Conservation (phyloP, 2,797 vertebrate genomes). For the Hydrophis major region DNA sequence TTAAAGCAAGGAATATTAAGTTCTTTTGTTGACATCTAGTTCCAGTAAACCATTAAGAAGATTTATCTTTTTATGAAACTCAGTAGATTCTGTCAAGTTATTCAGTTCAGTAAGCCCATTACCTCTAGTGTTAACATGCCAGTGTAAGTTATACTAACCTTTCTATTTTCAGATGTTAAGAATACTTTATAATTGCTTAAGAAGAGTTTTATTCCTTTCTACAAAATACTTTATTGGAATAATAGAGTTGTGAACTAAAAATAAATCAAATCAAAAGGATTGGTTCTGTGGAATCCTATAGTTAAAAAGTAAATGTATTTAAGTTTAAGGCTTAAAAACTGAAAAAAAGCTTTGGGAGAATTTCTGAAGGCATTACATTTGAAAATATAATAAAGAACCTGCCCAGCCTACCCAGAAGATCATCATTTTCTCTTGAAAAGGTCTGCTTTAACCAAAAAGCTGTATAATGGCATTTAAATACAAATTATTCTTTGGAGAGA, state of each 20-base stretch:
- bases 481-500: neutral
- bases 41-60: neutral
- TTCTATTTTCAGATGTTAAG: neutral
- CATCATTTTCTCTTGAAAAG: neutral
- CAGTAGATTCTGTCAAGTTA: neutral
- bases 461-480: neutral
- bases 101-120: constrained; percentile 23
- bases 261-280: neutral
- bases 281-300: neutral
- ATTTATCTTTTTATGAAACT: constrained; percentile 21
- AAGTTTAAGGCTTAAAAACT: neutral
- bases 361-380: neutral
- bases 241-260: neutral
- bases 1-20: neutral
- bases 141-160: neutral
- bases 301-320: neutral
- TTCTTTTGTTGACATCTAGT: neutral
- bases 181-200: neutral
- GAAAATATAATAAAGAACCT: neutral
- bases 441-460: neutral
- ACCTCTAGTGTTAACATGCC: neutral
- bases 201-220: neutral
- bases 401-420: neutral
- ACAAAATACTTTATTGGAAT: neutral
- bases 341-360: neutral